Evolutionary conservation across 2,113 vertebrate genomes (phyloP).

Genomic region (Proterorhinus semilunaris): DNA sequence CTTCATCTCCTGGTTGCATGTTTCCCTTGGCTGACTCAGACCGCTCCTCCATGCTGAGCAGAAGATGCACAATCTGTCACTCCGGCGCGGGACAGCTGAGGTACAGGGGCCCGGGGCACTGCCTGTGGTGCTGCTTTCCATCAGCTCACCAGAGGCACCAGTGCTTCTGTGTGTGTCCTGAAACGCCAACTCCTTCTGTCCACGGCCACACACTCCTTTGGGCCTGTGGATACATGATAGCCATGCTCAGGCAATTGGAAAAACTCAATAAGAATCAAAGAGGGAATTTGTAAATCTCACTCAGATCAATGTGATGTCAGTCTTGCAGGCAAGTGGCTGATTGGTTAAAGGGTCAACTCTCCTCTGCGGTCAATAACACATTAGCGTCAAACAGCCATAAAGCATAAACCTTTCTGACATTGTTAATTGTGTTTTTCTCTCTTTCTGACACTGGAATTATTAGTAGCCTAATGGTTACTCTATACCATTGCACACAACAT

Average conservation of each 20-base stretch:
- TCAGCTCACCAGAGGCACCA: neutral
- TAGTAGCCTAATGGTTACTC: too few species aligned
- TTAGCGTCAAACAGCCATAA: neutral
- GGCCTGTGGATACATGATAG: neutral
- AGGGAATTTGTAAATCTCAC: conserved; percentile 4
- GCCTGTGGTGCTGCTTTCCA: conserved; percentile 8
- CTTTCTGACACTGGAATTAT: too few species aligned
- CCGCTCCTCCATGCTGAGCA: conserved; percentile 9
- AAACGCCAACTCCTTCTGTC: neutral
- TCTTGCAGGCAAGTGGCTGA: conserved; percentile 4
- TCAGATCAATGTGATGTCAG: conserved; percentile 4
- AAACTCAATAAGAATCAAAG: conserved; percentile 9
- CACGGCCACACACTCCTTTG: neutral
- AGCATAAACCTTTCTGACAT: neutral
- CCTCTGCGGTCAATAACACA: neutral
- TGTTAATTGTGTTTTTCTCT: neutral
- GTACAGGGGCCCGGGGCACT: conserved; percentile 3
- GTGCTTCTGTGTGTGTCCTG: neutral
- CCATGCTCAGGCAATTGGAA: neutral
- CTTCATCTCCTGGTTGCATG: neutral
- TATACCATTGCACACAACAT: too few species aligned
- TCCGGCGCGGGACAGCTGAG: conserved; percentile 1
- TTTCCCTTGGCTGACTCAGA: conserved; percentile 6
- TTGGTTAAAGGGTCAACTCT: conserved; percentile 1
- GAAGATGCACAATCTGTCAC: conserved; percentile 13